These are phyloP conservation scores for Caligus rogercresseyi DNA, from an alignment of 1,140 invertebrate species.

Conservation along the genomic window DNA sequence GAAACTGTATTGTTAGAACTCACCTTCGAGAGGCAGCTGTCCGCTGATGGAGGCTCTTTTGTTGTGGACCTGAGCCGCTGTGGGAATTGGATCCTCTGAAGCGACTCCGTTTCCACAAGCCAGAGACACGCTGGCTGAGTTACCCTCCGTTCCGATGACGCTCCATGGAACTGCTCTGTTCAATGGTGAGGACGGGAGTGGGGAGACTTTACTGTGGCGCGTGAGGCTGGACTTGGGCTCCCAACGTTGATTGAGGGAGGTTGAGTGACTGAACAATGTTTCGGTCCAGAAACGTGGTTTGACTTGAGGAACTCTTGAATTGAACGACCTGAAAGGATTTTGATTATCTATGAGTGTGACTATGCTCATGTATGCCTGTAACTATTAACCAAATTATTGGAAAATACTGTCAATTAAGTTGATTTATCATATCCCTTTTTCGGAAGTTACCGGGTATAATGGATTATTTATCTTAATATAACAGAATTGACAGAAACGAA, in stretches of 20 bases:
- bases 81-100: background rate
- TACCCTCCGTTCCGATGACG: background rate
- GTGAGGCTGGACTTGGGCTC: background rate
- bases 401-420: too few relatives aligned
- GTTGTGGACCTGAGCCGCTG: too few relatives aligned
- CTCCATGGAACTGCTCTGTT: background rate
- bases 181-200: background rate
- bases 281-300: slow-evolving; percentile 14
- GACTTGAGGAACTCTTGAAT: slow-evolving; percentile 6
- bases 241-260: background rate
- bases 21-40: background rate
- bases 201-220: background rate
- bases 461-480: too few relatives aligned
- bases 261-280: slow-evolving; percentile 11
- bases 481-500: too few relatives aligned
- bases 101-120: background rate
- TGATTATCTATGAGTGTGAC: too few relatives aligned
- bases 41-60: background rate
- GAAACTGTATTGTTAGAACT: too few relatives aligned
- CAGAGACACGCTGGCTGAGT: background rate
- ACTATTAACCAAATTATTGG: too few relatives aligned
- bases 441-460: too few relatives aligned
- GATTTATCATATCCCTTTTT: too few relatives aligned
- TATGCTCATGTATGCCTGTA: too few relatives aligned
- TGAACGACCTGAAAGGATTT: background rate